These are phyloP conservation scores for Coryphaenoides rupestris DNA, from an alignment of 2,113 vertebrate species.

Conservation along the genomic window DNA sequence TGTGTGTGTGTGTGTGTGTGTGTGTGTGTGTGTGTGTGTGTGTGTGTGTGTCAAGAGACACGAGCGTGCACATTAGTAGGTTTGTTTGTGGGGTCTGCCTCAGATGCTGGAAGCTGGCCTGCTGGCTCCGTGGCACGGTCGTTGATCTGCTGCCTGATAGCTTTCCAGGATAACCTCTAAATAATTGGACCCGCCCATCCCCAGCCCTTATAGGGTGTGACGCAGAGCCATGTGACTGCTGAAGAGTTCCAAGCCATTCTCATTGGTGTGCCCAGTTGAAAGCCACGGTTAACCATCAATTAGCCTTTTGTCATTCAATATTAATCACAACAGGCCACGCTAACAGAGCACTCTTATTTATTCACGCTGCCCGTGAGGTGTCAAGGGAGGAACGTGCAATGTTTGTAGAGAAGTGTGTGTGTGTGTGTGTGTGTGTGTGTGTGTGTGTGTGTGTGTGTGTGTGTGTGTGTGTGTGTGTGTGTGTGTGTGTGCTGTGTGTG, in stretches of 20 bases:
- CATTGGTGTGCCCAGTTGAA: slow-evolving; percentile 16
- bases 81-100: neutral
- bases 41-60: slow-evolving; percentile 13
- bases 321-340: too few species aligned
- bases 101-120: neutral
- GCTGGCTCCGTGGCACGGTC: slow-evolving; percentile 48
- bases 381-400: neutral
- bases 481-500: too few species aligned
- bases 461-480: neutral
- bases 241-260: slow-evolving; percentile 1
- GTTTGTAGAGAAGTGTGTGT: neutral
- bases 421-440: slow-evolving; percentile 4
- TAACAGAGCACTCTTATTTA: neutral
- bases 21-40: slow-evolving; percentile 18
- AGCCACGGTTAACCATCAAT: neutral
- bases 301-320: neutral
- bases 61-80: too few species aligned
- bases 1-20: slow-evolving; percentile 1
- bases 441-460: slow-evolving; percentile 3
- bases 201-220: neutral
- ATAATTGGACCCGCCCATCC: slow-evolving; percentile 44
- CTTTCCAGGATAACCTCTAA: slow-evolving; percentile 60
- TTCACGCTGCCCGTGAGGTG: neutral
- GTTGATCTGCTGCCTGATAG: slow-evolving; percentile 61
- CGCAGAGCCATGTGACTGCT: neutral